Percentiles rank a stretch among this genome's conserved stretches.
Evolutionary conservation across 2,113 vertebrate species (phyloP).

Genomic region (Danionella cerebrum): DNA sequence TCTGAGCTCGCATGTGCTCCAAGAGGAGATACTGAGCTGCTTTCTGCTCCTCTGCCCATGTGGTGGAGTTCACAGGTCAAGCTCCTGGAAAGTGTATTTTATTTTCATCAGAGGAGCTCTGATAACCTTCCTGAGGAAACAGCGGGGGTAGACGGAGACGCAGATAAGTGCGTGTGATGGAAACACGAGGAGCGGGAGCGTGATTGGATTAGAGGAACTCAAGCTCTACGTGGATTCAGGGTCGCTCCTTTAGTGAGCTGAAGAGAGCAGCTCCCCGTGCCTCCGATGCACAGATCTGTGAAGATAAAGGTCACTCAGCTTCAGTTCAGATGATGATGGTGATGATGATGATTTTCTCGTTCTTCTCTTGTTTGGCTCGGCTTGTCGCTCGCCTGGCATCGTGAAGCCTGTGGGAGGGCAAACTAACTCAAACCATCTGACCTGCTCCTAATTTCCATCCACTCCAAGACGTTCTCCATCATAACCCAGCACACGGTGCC

Average conservation of each 20-base stretch:
- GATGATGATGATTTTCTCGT: too few relatives aligned
- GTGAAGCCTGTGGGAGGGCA: background rate
- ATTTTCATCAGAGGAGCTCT: constrained; percentile 16
- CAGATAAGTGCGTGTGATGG: constrained; percentile 15
- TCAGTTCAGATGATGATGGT: too few relatives aligned
- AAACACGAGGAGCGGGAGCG: background rate
- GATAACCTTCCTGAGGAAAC: constrained; percentile 14
- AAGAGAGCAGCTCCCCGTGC: too few relatives aligned
- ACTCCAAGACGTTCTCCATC: constrained; percentile 23
- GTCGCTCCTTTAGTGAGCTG: too few relatives aligned
- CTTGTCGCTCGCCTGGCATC: background rate
- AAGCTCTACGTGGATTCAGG: too few relatives aligned
- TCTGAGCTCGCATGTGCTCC: too few relatives aligned
- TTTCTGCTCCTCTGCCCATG: background rate
- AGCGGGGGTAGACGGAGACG: constrained; percentile 8
- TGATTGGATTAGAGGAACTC: constrained; percentile 34
- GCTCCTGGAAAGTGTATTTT: constrained; percentile 22
- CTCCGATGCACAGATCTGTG: too few relatives aligned
- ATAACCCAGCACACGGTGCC: background rate
- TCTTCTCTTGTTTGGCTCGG: constrained; percentile 24
- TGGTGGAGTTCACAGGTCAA: constrained; percentile 9
- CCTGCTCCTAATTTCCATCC: constrained; percentile 31
- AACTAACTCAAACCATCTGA: constrained; percentile 40
- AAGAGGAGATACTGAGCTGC: background rate
- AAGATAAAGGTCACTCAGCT: too few relatives aligned